Conservation (phyloP, 2,113 vertebrate species). For the Lepidiolamprologus cunningtoni region DNA sequence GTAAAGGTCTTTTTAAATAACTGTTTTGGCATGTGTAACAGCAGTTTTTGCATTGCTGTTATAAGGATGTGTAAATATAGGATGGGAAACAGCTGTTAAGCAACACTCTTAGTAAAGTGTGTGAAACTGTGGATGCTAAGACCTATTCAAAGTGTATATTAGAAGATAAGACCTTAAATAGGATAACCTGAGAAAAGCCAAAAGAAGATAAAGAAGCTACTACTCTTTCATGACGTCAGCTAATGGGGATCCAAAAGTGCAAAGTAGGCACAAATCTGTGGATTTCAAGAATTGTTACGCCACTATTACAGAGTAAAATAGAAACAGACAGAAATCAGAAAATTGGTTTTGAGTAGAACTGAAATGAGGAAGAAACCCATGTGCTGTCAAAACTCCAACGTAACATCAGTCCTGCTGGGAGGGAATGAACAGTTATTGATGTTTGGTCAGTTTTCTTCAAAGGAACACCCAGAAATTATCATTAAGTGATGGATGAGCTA, state of each 20-base stretch:
- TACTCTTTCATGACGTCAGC: not conserved
- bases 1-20: not conserved
- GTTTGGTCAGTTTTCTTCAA: not conserved
- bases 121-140: not conserved
- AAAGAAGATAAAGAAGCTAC: fast-evolving
- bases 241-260: not conserved
- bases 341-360: not conserved
- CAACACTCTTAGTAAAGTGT: not conserved
- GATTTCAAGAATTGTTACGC: not conserved
- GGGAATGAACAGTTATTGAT: not conserved
- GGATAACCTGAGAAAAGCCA: not conserved
- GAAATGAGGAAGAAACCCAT: not conserved
- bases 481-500: not conserved
- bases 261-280: not conserved
- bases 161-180: not conserved
- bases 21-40: not conserved
- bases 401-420: not conserved
- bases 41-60: not conserved
- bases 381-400: not conserved
- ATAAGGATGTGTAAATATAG: not conserved
- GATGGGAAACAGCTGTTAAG: not conserved
- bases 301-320: not conserved
- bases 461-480: not conserved
- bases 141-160: not conserved
- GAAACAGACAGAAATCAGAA: not conserved